Evolutionary conservation across 2,797 vertebrate species (phyloP).

Genomic region (Pseudochirops corinnae): DNA sequence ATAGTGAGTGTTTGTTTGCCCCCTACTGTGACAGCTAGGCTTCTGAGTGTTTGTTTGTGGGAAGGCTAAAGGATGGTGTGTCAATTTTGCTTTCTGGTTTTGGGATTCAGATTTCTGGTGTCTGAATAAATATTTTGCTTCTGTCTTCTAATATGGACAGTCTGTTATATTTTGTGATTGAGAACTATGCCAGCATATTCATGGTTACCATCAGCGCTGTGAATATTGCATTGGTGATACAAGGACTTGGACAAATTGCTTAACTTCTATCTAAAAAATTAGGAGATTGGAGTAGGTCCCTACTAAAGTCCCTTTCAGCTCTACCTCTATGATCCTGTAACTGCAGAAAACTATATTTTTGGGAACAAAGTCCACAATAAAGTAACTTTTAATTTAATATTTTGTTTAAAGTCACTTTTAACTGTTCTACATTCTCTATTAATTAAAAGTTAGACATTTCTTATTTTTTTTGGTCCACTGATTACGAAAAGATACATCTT

Average conservation of each 20-base stretch:
- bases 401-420: not conserved
- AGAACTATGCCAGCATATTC: too few relatives aligned
- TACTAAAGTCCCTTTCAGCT: not conserved
- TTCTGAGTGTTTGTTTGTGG: too few relatives aligned
- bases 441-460: conserved; percentile 26
- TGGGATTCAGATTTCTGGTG: too few relatives aligned
- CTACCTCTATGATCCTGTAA: not conserved
- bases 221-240: too few relatives aligned
- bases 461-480: conserved; percentile 18
- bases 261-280: not conserved
- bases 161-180: too few relatives aligned
- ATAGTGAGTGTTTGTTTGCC: too few relatives aligned
- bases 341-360: not conserved
- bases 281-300: not conserved
- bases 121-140: too few relatives aligned
- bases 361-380: not conserved
- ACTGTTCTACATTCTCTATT: conserved; percentile 9
- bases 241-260: not conserved
- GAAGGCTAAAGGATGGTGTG: too few relatives aligned
- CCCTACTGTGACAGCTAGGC: too few relatives aligned
- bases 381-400: not conserved
- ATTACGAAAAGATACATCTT: not conserved
- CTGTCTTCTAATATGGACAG: too few relatives aligned
- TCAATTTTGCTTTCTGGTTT: too few relatives aligned
- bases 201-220: too few relatives aligned